Base-by-base conservation (phyloP, 2,888 invertebrate genomes). In the Fragum whitleyi region DNA sequence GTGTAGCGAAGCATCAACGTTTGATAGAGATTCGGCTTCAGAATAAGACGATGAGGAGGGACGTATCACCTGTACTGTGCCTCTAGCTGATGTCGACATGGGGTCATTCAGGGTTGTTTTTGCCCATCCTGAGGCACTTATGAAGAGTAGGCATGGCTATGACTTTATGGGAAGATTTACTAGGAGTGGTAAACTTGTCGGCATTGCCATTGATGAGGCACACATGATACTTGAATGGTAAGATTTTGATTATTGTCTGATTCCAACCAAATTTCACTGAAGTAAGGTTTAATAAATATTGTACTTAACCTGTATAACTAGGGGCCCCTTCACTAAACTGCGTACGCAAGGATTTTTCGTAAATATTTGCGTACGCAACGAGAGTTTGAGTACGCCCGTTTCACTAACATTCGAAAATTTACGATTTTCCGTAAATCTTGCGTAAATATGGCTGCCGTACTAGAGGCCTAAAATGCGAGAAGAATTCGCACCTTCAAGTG, bases 121-220 rank as follows among this genome's bases (percentile, higher is more conserved):
- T 51, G 51, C 51, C n/a, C 51, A 7, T 21, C 51, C 5, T 14
- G 16, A 51, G 16, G 51, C 51, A 51, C 51, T 51, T 51, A 16
- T 51, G 21, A 51, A n/a, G 51, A 51, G 3, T 21, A 51, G 21
- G 16, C 51, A 21, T 16, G 5, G 51, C 3, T 51, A 51, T 14
- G 51, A 51, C 51, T 21, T 51, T 5, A 51, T 51, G 51, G 51
- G 21, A 51, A 16, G 21, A 21, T 16, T 51, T 16, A 16, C 51
- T 51, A 51, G 51, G 21, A 3, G 16, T 51, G 51, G 51, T n/a
- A 51, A 42, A 7, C 21, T 51, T 51, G 51, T 51, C 21, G 16
- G 51, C 21, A 51, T 51, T n/a, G 16, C 51, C 51, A 51, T 51
- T n/a, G 51, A 51, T 51, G 51, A 51, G 21, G 51, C 51, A 51